These are phyloP conservation scores for Heliconius cydno DNA, from an alignment of 2,888 invertebrate genomes.

Conservation along the genomic window DNA sequence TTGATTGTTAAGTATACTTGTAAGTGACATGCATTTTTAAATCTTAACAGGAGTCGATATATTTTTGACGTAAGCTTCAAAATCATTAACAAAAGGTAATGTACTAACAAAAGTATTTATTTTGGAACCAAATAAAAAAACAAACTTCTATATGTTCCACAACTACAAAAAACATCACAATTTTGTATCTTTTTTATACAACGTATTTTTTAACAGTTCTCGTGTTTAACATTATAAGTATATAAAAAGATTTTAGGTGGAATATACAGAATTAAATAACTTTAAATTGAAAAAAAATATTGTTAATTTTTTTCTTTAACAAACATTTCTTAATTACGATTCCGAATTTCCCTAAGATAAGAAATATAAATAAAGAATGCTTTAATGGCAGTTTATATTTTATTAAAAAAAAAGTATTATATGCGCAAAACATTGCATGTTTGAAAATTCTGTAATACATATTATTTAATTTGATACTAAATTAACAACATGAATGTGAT, in stretches of 20 bases:
- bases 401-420: neutral
- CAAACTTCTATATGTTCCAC: neutral
- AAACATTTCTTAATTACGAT: neutral
- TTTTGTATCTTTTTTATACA: neutral
- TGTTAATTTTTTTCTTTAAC: too few relatives aligned
- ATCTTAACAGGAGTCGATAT: neutral
- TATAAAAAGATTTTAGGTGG: too few relatives aligned
- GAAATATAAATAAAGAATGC: slow-evolving; percentile 1
- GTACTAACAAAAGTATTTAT: neutral
- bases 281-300: too few relatives aligned
- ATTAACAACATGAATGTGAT: neutral
- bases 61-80: neutral
- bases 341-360: neutral
- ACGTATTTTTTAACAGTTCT: too few relatives aligned
- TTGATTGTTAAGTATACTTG: neutral
- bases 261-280: too few relatives aligned
- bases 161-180: neutral
- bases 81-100: neutral
- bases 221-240: too few relatives aligned
- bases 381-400: neutral
- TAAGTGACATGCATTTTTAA: neutral
- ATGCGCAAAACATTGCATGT: neutral
- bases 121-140: neutral
- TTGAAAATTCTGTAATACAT: neutral
- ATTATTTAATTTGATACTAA: neutral